These are phyloP conservation scores for Epinephelus fuscoguttatus DNA, from an alignment of 2,113 vertebrate genomes.

Conservation along the genomic window DNA sequence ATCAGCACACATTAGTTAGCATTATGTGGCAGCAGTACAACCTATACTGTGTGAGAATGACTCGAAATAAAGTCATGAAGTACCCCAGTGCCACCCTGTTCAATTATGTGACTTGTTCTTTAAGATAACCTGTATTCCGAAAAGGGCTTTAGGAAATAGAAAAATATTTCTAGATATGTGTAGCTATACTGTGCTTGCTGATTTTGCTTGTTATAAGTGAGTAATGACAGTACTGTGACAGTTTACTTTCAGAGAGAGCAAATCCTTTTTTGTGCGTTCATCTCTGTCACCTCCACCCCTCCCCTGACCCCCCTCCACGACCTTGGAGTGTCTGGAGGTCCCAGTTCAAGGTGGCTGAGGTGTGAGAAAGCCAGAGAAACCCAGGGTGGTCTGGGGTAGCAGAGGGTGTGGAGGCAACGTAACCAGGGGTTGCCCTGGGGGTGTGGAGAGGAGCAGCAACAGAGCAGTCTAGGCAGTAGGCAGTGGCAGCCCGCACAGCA, in stretches of 20 bases:
- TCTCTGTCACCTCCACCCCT: not conserved
- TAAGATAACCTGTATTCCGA: not conserved
- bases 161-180: not conserved
- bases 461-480: constrained; percentile 35
- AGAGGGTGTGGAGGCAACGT: constrained; percentile 45
- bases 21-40: not conserved
- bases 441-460: constrained; percentile 34
- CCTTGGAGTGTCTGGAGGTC: constrained; percentile 67
- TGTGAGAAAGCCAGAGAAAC: constrained; percentile 68
- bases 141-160: not conserved
- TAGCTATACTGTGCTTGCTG: not conserved
- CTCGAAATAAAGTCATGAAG: not conserved
- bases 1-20: not conserved
- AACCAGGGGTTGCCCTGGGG: constrained; percentile 62
- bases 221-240: not conserved
- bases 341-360: constrained; percentile 58
- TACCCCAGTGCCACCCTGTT: not conserved
- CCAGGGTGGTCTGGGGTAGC: constrained; percentile 44
- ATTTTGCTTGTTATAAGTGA: not conserved
- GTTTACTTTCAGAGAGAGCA: constrained; percentile 3
- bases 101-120: not conserved
- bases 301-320: constrained; percentile 25
- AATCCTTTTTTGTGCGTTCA: not conserved
- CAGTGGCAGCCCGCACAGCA: constrained; percentile 68
- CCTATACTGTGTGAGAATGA: not conserved